These are phyloP conservation scores for Heliornis fulica DNA, from an alignment of 2,113 vertebrate genomes.

Conservation along the genomic window DNA sequence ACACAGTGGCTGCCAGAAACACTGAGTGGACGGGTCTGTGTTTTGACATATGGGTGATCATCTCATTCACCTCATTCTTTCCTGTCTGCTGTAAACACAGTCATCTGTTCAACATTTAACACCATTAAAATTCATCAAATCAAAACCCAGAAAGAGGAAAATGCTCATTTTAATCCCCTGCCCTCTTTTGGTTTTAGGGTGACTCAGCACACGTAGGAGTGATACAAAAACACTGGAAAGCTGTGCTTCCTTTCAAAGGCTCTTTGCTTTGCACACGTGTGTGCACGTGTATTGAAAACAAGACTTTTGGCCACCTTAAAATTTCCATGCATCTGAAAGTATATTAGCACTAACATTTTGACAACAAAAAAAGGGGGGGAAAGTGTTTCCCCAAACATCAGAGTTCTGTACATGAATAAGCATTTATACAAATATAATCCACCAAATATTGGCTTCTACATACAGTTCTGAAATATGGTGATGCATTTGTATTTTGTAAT, in stretches of 20 bases:
- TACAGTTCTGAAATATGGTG: constrained; percentile 63
- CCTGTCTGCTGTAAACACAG: constrained; percentile 7
- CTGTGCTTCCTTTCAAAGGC: not conserved
- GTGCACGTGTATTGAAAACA: not conserved
- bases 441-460: constrained; percentile 71
- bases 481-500: constrained; percentile 52
- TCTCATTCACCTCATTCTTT: constrained; percentile 13
- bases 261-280: not conserved
- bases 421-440: constrained; percentile 67
- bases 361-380: constrained; percentile 6
- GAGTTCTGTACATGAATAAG: constrained; percentile 59
- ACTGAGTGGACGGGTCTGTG: not conserved
- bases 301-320: constrained; percentile 36
- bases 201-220: not conserved
- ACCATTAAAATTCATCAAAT: not conserved
- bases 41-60: constrained; percentile 22
- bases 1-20: too few species aligned
- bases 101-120: not conserved
- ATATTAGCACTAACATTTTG: not conserved
- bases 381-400: constrained; percentile 27
- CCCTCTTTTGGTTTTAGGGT: not conserved
- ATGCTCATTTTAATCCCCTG: constrained; percentile 8
- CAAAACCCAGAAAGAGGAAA: constrained; percentile 8
- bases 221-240: not conserved
- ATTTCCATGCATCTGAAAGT: not conserved